These are phyloP conservation scores for Trachelus troglodyta DNA, from an alignment of 2,888 invertebrate genomes.

Conservation along the genomic window DNA sequence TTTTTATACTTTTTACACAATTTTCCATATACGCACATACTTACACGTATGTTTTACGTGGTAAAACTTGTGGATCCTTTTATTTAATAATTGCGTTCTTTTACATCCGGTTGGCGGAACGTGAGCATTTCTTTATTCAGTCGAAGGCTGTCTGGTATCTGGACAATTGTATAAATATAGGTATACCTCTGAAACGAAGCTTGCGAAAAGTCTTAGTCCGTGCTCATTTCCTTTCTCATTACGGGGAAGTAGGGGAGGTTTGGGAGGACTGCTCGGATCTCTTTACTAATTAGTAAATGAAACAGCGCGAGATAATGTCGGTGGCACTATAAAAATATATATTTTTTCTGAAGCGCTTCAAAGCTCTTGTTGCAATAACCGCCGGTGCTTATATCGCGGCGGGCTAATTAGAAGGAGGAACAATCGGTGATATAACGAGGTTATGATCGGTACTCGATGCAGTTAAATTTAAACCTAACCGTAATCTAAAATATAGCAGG, in stretches of 20 bases:
- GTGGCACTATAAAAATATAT: slow-evolving; percentile 23
- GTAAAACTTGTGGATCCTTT: not conserved
- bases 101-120: not conserved
- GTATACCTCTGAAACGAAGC: slow-evolving; percentile 38
- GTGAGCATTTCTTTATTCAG: not conserved
- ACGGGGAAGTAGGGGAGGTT: slow-evolving; percentile 24
- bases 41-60: not conserved
- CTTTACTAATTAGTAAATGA: slow-evolving; percentile 62
- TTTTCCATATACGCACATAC: not conserved
- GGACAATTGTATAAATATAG: slow-evolving; percentile 42
- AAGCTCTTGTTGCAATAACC: not conserved
- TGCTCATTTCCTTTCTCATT: slow-evolving; percentile 58
- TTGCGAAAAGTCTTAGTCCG: slow-evolving; percentile 42
- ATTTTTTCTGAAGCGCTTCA: not conserved
- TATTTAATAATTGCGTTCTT: not conserved
- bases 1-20: too few species aligned
- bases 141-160: not conserved
- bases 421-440: not conserved
- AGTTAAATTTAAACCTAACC: not conserved
- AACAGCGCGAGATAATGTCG: slow-evolving; percentile 47
- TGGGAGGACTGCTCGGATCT: slow-evolving; percentile 47
- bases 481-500: not conserved
- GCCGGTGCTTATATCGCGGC: not conserved
- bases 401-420: not conserved
- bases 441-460: not conserved